Evolutionary conservation across 2,113 vertebrate genomes (phyloP).

Genomic region (Platichthys flesus): DNA sequence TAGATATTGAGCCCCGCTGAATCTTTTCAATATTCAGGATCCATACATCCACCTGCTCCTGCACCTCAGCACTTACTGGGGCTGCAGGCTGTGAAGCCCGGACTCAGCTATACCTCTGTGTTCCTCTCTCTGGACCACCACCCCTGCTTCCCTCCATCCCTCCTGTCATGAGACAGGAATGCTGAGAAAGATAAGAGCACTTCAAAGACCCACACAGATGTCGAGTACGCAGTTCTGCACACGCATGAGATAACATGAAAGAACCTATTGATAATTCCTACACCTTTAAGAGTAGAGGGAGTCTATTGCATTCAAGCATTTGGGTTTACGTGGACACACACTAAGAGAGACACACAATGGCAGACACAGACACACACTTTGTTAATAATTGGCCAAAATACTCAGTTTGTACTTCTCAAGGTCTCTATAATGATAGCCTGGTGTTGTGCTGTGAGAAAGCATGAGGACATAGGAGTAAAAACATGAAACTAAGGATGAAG

Average conservation of each 20-base stretch:
- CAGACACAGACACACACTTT: not conserved
- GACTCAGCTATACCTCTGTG: slow-evolving; percentile 25
- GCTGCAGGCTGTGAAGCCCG: slow-evolving; percentile 19
- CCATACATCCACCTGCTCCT: slow-evolving; percentile 67
- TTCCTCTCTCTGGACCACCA: slow-evolving; percentile 42
- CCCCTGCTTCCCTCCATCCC: slow-evolving; percentile 47
- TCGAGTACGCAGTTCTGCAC: no score
- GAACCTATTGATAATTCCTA: slow-evolving; percentile 26
- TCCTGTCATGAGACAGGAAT: slow-evolving; percentile 70
- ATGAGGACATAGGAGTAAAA: not conserved
- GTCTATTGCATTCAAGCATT: slow-evolving; percentile 29
- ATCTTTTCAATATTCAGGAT: slow-evolving; percentile 69
- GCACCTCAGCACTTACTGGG: slow-evolving; percentile 35
- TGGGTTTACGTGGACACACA: slow-evolving; percentile 1
- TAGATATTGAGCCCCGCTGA: slow-evolving; percentile 53
- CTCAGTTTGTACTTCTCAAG: no score
- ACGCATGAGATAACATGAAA: slow-evolving; percentile 29
- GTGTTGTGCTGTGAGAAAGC: not conserved
- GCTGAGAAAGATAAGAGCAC: slow-evolving; percentile 72
- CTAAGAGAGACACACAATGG: slow-evolving; percentile 14
- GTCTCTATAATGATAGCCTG: not conserved
- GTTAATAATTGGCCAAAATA: not conserved
- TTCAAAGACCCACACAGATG: slow-evolving; percentile 63
- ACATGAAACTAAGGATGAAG: not conserved
- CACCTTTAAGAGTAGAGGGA: slow-evolving; percentile 33